Conservation (phyloP, 2,797 vertebrate genomes). For the Hippocampus kuda region DNA sequence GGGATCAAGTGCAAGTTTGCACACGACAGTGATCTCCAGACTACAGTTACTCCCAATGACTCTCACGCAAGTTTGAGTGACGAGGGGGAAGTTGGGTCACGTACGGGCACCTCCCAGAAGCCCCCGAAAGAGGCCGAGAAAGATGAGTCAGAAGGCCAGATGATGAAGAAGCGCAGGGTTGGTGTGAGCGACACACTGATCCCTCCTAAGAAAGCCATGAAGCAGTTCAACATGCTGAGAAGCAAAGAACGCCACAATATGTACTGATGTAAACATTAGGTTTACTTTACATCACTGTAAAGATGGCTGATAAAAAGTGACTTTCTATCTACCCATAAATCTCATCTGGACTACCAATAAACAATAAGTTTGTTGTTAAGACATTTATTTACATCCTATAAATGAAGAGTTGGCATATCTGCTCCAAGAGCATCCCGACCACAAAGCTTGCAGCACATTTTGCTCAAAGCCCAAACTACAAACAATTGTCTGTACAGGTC, state of each 20-base stretch:
- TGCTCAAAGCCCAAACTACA: not conserved
- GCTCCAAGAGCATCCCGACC: slow-evolving; percentile 35
- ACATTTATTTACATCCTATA: slow-evolving; percentile 58
- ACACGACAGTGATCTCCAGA: slow-evolving; percentile 73
- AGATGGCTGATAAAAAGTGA: too few relatives aligned
- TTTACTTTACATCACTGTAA: too few relatives aligned
- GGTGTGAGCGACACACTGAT: slow-evolving; percentile 68
- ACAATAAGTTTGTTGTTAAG: slow-evolving; percentile 33
- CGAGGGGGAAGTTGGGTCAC: slow-evolving; percentile 4
- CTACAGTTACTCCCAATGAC: slow-evolving; percentile 10
- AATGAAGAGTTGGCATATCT: slow-evolving; percentile 30
- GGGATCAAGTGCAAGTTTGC: slow-evolving; percentile 75
- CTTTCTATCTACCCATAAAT: too few relatives aligned
- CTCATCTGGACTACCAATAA: not conserved
- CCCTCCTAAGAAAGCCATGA: slow-evolving; percentile 71
- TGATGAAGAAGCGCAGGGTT: slow-evolving; percentile 60
- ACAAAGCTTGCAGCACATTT: slow-evolving; percentile 12
- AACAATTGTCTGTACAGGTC: slow-evolving; percentile 9
- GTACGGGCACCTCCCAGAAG: slow-evolving; percentile 11
- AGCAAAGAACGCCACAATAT: slow-evolving; percentile 52
- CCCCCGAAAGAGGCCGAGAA: slow-evolving; percentile 20
- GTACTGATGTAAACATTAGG: slow-evolving; percentile 42
- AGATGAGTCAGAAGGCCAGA: slow-evolving; percentile 35
- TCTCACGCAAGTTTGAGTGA: slow-evolving; percentile 6
- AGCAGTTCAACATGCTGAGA: slow-evolving; percentile 58